These are phyloP conservation scores for Leptinotarsa tumamoca DNA, from an alignment of 2,888 invertebrate species.

Conservation along the genomic window DNA sequence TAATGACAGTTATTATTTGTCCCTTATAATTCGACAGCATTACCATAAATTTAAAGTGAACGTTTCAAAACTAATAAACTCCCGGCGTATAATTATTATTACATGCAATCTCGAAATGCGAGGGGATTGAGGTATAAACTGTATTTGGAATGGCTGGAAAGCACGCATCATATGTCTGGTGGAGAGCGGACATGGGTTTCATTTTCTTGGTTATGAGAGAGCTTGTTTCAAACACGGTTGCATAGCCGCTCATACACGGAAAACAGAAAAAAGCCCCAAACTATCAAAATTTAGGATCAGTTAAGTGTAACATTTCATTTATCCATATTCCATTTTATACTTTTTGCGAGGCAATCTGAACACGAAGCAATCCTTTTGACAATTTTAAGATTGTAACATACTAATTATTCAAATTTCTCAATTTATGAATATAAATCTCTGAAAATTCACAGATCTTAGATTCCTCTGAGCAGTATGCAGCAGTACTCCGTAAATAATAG, in stretches of 20 bases:
- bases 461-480: too few relatives aligned
- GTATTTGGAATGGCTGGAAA: conserved; percentile 31
- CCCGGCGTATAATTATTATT: conserved; percentile 36
- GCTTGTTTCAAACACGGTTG: background rate
- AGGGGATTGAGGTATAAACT: conserved; percentile 28
- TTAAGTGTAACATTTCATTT: too few relatives aligned
- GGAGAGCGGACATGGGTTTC: background rate
- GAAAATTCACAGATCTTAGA: too few relatives aligned
- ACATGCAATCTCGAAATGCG: conserved; percentile 33
- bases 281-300: too few relatives aligned
- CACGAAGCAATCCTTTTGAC: too few relatives aligned
- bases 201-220: too few relatives aligned
- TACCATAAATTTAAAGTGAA: conserved; percentile 45
- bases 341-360: too few relatives aligned
- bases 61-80: conserved; percentile 40
- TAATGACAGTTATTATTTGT: conserved; percentile 45
- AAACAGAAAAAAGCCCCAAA: background rate
- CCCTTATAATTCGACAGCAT: conserved; percentile 46
- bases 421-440: too few relatives aligned
- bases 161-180: conserved; percentile 35
- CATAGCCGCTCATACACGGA: background rate
- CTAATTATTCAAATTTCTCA: too few relatives aligned
- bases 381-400: too few relatives aligned
- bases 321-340: too few relatives aligned
- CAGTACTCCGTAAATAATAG: too few relatives aligned